Percentiles rank a stretch among this genome's conserved stretches.
Conservation (phyloP, 2,797 vertebrate genomes). For the Pantherophis alleghaniensis region DNA sequence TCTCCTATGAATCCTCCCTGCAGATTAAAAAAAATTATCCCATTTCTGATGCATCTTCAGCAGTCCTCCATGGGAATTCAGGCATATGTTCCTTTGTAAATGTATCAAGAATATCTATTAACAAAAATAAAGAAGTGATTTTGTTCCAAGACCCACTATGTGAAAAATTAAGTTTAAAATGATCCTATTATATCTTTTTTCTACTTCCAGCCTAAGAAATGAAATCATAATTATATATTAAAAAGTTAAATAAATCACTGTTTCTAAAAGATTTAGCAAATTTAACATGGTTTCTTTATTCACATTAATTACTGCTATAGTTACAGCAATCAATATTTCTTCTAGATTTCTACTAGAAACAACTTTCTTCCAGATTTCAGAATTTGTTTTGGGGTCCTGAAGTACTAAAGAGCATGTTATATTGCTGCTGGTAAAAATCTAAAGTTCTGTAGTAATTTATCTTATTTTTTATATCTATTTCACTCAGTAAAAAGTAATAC, state of each 20-base stretch:
- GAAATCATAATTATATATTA: conserved; percentile 66
- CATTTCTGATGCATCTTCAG: not conserved
- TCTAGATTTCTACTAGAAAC: conserved; percentile 37
- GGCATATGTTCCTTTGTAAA: not conserved
- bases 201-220: conserved; percentile 55
- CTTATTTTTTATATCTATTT: not conserved
- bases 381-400: conserved; percentile 19
- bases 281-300: conserved; percentile 55
- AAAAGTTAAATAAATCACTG: conserved; percentile 64
- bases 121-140: not conserved
- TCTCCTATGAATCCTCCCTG: not conserved
- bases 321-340: conserved; percentile 46
- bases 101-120: not conserved
- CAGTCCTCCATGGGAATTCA: not conserved
- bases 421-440: conserved; percentile 31
- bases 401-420: not conserved
- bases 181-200: conserved; percentile 36
- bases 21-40: not conserved
- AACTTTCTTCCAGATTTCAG: conserved; percentile 40
- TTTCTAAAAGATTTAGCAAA: conserved; percentile 58
- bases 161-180: conserved; percentile 60
- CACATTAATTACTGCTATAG: conserved; percentile 44
- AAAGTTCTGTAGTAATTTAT: conserved; percentile 17
- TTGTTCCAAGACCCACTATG: conserved; percentile 37
- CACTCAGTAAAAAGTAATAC: not conserved